Conservation (phyloP, 2,797 vertebrate genomes). For the Danio jaintianensis region DNA sequence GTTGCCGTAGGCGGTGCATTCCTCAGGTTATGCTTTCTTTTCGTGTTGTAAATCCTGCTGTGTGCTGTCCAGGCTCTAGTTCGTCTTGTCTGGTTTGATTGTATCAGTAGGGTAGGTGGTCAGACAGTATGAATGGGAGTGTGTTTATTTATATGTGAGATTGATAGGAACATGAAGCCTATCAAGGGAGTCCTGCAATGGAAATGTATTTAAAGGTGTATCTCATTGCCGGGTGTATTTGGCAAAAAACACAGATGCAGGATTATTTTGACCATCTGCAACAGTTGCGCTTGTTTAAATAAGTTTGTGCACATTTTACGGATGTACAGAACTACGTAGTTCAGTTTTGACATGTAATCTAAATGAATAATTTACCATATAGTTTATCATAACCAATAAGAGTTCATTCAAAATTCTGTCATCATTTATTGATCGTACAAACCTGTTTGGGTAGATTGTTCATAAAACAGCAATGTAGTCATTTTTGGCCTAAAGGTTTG, state of each 20-base stretch:
- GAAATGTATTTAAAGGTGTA: neutral
- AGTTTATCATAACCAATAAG: too few species aligned
- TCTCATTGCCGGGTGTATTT: neutral
- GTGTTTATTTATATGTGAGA: constrained; percentile 11
- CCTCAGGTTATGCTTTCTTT: constrained; percentile 3
- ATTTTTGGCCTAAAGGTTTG: too few species aligned
- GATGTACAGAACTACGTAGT: neutral
- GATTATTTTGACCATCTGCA: neutral
- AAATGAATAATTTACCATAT: neutral
- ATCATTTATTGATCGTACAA: too few species aligned
- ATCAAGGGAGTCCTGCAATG: constrained; percentile 2
- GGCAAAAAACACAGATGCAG: neutral
- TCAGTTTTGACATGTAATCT: neutral
- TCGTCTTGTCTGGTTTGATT: constrained; percentile 4
- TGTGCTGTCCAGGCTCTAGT: neutral
- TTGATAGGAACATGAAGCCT: constrained; percentile 3
- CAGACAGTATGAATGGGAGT: neutral
- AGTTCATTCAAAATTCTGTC: too few species aligned
- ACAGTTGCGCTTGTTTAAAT: neutral
- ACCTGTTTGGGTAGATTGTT: too few species aligned
- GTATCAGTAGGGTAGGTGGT: neutral
- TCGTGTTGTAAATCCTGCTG: neutral
- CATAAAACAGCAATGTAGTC: too few species aligned
- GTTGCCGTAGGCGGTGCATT: constrained; percentile 4
- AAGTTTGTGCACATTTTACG: neutral